Evolutionary conservation across 2,113 vertebrate species (phyloP).

Genomic region (Atherinomorus stipes): DNA sequence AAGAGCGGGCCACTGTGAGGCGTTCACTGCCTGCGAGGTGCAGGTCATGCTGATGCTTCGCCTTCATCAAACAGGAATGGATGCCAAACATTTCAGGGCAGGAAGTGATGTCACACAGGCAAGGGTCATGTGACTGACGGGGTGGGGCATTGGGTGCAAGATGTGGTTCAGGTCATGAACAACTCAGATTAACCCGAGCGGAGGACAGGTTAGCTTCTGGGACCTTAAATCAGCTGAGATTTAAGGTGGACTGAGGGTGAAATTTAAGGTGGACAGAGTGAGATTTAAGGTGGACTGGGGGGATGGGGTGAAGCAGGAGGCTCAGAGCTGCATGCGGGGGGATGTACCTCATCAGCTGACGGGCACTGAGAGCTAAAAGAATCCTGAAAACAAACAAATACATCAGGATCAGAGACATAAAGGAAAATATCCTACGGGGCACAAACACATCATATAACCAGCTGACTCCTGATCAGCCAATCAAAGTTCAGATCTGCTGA

Average conservation of each 20-base stretch:
- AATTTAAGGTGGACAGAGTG: too few species aligned
- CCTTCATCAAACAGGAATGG: slow-evolving; percentile 42
- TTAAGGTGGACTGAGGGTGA: slow-evolving; percentile 35
- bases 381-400: slow-evolving; percentile 78
- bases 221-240: slow-evolving; percentile 6
- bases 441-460: slow-evolving; percentile 15
- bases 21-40: slow-evolving; percentile 19
- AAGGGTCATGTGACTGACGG: slow-evolving; percentile 43
- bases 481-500: too few species aligned
- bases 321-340: slow-evolving; percentile 67
- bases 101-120: slow-evolving; percentile 55
- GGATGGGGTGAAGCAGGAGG: slow-evolving; percentile 54
- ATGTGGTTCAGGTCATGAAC: too few species aligned
- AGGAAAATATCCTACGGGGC: neutral
- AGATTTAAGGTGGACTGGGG: slow-evolving; percentile 46
- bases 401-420: slow-evolving; percentile 52
- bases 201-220: neutral
- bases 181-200: neutral
- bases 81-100: neutral
- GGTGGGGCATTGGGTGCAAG: too few species aligned
- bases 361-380: slow-evolving; percentile 82
- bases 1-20: neutral
- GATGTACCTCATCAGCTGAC: slow-evolving; percentile 83
- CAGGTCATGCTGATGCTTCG: too few species aligned
- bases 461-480: too few species aligned